These are phyloP conservation scores for Spea hammondii DNA, from an alignment of 2,797 vertebrate species.

Conservation along the genomic window DNA sequence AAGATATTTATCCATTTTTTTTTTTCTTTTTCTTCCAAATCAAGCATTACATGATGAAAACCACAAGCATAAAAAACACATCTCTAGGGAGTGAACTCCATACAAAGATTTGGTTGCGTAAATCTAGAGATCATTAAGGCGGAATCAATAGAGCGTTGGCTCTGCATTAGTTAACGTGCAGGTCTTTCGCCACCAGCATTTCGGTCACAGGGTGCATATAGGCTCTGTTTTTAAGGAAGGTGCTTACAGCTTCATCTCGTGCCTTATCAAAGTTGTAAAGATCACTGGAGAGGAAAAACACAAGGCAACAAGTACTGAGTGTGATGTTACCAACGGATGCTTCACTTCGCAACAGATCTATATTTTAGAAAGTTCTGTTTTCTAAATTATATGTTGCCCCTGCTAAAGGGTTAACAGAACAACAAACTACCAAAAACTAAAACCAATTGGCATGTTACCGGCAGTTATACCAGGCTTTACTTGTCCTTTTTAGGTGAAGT, in stretches of 20 bases:
- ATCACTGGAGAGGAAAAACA: constrained; percentile 70
- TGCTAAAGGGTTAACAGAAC: no score
- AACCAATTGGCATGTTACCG: no score
- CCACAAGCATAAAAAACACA: background rate
- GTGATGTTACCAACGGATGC: no score
- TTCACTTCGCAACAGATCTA: no score
- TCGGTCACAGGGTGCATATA: constrained; percentile 86
- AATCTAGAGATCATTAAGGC: background rate
- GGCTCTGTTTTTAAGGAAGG: constrained; percentile 71
- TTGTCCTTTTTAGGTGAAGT: no score
- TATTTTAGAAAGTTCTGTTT: no score
- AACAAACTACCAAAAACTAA: no score
- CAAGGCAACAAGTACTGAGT: no score
- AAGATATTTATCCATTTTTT: no score
- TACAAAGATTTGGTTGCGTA: background rate
- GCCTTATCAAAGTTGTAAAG: constrained; percentile 82
- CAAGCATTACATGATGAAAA: background rate
- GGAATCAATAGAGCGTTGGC: constrained; percentile 49
- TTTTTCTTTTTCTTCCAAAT: no score
- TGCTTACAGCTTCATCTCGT: constrained; percentile 68
- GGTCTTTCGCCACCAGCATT: constrained; percentile 81
- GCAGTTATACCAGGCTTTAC: no score
- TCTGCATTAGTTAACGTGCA: constrained; percentile 69
- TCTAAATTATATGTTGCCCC: no score
- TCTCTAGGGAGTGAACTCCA: background rate